phyloP scores from a whole-genome alignment of 2,888 invertebrate genomes.

The Girardia tigrina region DNA sequence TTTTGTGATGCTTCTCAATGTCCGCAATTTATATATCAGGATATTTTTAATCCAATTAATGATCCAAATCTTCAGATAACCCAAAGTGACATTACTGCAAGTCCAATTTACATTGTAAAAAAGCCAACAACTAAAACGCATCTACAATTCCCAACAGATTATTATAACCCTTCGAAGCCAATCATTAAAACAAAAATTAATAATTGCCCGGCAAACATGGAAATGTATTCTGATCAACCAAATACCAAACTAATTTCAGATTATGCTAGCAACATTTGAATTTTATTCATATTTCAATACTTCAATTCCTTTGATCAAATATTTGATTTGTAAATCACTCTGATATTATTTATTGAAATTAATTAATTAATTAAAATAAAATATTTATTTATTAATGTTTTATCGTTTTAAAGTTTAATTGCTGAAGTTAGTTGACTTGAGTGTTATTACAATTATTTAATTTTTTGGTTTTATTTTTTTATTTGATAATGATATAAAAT shows the following conservation, averaged over 20 bases:
- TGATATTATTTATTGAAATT: constrained; percentile 14
- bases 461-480: too few relatives aligned
- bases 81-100: not conserved
- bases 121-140: not conserved
- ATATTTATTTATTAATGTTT: constrained; percentile 7
- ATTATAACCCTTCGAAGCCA: not conserved
- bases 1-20: constrained; percentile 4
- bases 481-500: too few relatives aligned
- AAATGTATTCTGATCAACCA: not conserved
- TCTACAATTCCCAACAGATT: not conserved
- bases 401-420: too few relatives aligned
- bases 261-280: constrained; percentile 23
- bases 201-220: not conserved
- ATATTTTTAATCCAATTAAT: not conserved
- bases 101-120: constrained; percentile 12
- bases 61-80: not conserved
- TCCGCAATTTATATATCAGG: constrained; percentile 8
- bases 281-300: not conserved
- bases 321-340: constrained; percentile 18
- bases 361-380: constrained; percentile 9
- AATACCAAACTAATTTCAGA: constrained; percentile 4
- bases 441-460: too few relatives aligned
- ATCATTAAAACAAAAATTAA: not conserved
- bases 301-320: constrained; percentile 13
- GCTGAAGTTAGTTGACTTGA: too few relatives aligned